A percentile compares a stretch with the other conserved stretches of the same genome.
Conservation (phyloP, 2,797 vertebrate genomes). For the Neopelma chrysocephalum region DNA sequence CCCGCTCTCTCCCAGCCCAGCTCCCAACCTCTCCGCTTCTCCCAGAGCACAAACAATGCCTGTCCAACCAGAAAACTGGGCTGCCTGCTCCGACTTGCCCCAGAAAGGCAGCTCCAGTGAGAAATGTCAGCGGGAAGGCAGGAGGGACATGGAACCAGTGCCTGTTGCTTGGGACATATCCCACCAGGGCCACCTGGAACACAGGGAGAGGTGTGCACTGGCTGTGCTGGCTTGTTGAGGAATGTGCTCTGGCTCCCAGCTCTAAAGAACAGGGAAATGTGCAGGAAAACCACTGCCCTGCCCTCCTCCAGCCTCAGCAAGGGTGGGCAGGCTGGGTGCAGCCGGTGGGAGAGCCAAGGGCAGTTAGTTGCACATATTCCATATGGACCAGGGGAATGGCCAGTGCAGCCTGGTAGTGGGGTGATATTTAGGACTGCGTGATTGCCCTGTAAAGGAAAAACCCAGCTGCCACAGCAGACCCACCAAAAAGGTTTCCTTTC, state of each 20-base stretch:
- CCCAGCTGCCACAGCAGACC: background rate
- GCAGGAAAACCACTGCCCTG: background rate
- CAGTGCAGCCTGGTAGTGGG: background rate
- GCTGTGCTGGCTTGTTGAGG: background rate
- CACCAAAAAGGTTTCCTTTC: background rate
- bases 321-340: background rate
- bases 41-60: conserved; percentile 56
- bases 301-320: background rate
- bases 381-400: background rate
- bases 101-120: conserved; percentile 25
- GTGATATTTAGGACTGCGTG: background rate
- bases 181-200: background rate
- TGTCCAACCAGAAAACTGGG: conserved; percentile 71
- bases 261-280: background rate
- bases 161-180: background rate
- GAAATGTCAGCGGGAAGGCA: background rate
- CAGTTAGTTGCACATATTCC: background rate
- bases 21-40: background rate
- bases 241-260: background rate
- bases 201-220: background rate
- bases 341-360: background rate
- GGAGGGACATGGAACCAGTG: background rate
- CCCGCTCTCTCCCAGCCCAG: conserved; percentile 22
- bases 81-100: conserved; percentile 67
- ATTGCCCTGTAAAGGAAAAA: background rate